Evolutionary conservation across 2,113 vertebrate species (phyloP).

Genomic region (Brachyhypopomus gauderio): DNA sequence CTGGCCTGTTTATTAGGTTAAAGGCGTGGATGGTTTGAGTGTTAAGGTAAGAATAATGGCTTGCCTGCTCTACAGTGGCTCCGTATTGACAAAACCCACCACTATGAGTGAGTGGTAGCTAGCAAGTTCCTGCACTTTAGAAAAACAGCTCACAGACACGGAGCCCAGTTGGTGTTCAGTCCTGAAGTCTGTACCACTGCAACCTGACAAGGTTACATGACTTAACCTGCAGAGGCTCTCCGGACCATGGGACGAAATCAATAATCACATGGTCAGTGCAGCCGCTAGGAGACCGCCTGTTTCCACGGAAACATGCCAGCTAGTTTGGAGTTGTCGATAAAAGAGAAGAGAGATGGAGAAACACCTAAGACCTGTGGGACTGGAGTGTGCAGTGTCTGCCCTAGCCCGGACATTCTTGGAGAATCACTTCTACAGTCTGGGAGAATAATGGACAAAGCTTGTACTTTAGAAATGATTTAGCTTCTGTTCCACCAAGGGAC

Average conservation of each 20-base stretch:
- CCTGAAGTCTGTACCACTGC: slow-evolving; percentile 16
- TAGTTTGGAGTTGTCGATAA: slow-evolving; percentile 51
- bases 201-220: slow-evolving; percentile 38
- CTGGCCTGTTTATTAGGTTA: slow-evolving; percentile 8
- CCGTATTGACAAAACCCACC: slow-evolving; percentile 49
- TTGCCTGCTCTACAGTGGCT: slow-evolving; percentile 40
- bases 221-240: slow-evolving; percentile 51
- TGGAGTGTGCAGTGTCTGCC: slow-evolving; percentile 28
- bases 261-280: slow-evolving; percentile 57
- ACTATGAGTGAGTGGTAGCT: slow-evolving; percentile 49
- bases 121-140: slow-evolving; percentile 35
- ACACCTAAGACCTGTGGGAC: slow-evolving; percentile 44
- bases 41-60: slow-evolving; percentile 51
- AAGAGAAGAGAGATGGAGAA: slow-evolving; percentile 9
- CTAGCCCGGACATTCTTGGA: slow-evolving; percentile 29
- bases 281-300: slow-evolving; percentile 56
- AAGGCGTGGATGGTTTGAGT: slow-evolving; percentile 12
- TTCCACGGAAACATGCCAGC: slow-evolving; percentile 64
- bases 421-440: slow-evolving; percentile 41
- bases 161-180: slow-evolving; percentile 48
- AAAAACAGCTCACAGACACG: slow-evolving; percentile 38
- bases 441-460: slow-evolving; percentile 51
- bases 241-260: slow-evolving; percentile 58
- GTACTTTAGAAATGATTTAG: slow-evolving; percentile 45
- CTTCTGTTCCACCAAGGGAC: slow-evolving; percentile 21